Conservation (phyloP, 2,888 invertebrate species). For the Cylindroiulus punctatus region DNA sequence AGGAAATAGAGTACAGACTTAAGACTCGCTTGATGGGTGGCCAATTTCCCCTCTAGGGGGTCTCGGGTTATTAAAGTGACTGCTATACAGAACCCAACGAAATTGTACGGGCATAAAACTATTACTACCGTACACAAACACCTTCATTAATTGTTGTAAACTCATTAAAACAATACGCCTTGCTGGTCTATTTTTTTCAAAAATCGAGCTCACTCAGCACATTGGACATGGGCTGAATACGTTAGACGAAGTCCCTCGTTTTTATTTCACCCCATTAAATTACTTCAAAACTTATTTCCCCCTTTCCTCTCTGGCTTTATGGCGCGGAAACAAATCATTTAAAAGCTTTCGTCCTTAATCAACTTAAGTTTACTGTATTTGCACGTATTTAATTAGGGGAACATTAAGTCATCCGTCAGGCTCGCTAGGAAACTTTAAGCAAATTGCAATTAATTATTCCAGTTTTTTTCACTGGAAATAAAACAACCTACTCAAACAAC, state of each 20-base stretch:
- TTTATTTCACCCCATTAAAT: constrained; percentile 41
- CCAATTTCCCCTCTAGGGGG: background rate
- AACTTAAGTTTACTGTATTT: constrained; percentile 42
- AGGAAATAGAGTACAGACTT: background rate
- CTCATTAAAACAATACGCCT: constrained; percentile 28
- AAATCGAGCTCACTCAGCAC: background rate
- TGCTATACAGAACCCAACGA: background rate
- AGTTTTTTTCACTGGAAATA: background rate
- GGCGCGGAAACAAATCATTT: constrained; percentile 45
- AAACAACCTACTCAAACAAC: constrained; percentile 33
- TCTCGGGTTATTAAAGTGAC: background rate
- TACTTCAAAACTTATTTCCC: constrained; percentile 45
- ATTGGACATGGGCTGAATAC: background rate
- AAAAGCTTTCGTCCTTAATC: constrained; percentile 35
- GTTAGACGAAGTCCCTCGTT: background rate
- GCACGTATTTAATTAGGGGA: constrained; percentile 43
- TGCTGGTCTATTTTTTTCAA: background rate
- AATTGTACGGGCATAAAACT: constrained; percentile 6
- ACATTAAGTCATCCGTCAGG: constrained; percentile 42
- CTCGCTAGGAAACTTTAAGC: constrained; percentile 32
- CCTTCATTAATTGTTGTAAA: constrained; percentile 10
- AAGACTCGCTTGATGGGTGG: constrained; percentile 25
- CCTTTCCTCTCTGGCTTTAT: constrained; percentile 40
- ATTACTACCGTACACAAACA: constrained; percentile 1
- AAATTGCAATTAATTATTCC: constrained; percentile 42